Evolutionary conservation across 2,797 vertebrate genomes (phyloP).

Genomic region (Acanthurus leucopareius): DNA sequence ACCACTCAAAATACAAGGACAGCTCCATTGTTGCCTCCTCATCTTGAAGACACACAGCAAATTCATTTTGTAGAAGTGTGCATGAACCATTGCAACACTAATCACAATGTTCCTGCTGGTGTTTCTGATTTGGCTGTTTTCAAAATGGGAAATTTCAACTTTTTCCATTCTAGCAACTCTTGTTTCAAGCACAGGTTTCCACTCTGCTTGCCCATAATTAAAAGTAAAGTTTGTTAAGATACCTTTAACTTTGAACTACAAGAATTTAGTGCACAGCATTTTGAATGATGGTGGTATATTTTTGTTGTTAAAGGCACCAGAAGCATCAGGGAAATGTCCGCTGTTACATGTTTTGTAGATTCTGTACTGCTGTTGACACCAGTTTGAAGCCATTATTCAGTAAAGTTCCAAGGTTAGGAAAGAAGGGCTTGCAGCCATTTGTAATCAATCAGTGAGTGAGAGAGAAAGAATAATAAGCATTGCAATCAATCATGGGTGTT

Average conservation of each 20-base stretch:
- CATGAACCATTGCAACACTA: background rate
- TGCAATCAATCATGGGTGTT: constrained; percentile 5
- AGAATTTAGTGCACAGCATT: constrained; percentile 59
- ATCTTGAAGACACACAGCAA: constrained; percentile 20
- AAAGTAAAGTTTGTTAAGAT: constrained; percentile 1
- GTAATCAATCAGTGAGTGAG: constrained; percentile 22
- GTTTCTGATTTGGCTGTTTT: constrained; percentile 32
- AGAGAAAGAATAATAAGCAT: constrained; percentile 22
- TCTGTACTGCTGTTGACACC: constrained; percentile 32
- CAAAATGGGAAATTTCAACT: constrained; percentile 46
- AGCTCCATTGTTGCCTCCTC: constrained; percentile 49
- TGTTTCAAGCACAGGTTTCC: constrained; percentile 56
- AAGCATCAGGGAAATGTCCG: constrained; percentile 71
- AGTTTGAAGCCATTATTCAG: constrained; percentile 66
- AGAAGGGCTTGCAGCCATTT: constrained; percentile 33
- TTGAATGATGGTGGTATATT: constrained; percentile 47
- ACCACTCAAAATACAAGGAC: constrained; percentile 34
- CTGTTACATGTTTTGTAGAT: constrained; percentile 57
- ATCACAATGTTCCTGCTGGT: constrained; percentile 6
- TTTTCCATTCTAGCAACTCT: constrained; percentile 35
- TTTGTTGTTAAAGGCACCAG: constrained; percentile 43
- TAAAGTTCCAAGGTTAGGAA: background rate
- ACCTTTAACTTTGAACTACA: constrained; percentile 22
- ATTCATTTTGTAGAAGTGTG: background rate
- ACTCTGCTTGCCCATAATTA: constrained; percentile 33